Percentiles rank a stretch among this genome's conserved stretches.
These are phyloP conservation scores for Bufo gargarizans DNA, from an alignment of 2,113 vertebrate species.

Conservation along the genomic window DNA sequence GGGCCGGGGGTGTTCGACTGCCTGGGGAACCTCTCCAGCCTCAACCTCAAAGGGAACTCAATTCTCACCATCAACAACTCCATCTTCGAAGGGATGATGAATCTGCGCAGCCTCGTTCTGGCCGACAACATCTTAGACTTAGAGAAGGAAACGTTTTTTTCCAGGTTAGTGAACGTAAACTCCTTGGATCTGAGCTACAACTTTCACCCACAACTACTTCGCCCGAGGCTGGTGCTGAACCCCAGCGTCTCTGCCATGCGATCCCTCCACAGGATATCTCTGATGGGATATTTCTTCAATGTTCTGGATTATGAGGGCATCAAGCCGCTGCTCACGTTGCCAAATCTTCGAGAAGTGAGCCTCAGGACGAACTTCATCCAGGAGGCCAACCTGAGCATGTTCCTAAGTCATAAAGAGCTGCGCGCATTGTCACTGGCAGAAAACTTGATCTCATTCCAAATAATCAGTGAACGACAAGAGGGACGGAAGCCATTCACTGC, in stretches of 20 bases:
- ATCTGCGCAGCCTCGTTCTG: constrained; percentile 69
- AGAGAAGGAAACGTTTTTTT: constrained; percentile 72
- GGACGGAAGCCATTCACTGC: background rate
- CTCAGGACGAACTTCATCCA: constrained; percentile 77
- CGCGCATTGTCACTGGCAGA: constrained; percentile 70
- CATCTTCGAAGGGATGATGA: constrained; percentile 68
- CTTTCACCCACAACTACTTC: constrained; percentile 70
- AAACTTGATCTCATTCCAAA: constrained; percentile 72
- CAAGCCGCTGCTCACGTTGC: constrained; percentile 65
- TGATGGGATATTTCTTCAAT: constrained; percentile 77
- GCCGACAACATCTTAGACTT: constrained; percentile 74
- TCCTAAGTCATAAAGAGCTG: constrained; percentile 66
- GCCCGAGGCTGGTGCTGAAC: constrained; percentile 67
- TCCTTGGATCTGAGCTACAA: constrained; percentile 76
- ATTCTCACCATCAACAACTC: constrained; percentile 66
- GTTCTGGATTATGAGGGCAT: constrained; percentile 64
- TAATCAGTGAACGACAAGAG: constrained; percentile 1
- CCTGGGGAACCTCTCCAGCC: too few species aligned
- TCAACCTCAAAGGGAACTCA: constrained; percentile 70
- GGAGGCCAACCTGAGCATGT: constrained; percentile 61
- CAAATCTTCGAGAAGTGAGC: constrained; percentile 66
- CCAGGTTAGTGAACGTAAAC: constrained; percentile 66
- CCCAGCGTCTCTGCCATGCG: constrained; percentile 66
- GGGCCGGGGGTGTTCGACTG: too few species aligned
- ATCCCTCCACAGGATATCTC: constrained; percentile 64